These are phyloP conservation scores for Drosophila hydei DNA, from an alignment of 1,140 invertebrate species.

Conservation along the genomic window DNA sequence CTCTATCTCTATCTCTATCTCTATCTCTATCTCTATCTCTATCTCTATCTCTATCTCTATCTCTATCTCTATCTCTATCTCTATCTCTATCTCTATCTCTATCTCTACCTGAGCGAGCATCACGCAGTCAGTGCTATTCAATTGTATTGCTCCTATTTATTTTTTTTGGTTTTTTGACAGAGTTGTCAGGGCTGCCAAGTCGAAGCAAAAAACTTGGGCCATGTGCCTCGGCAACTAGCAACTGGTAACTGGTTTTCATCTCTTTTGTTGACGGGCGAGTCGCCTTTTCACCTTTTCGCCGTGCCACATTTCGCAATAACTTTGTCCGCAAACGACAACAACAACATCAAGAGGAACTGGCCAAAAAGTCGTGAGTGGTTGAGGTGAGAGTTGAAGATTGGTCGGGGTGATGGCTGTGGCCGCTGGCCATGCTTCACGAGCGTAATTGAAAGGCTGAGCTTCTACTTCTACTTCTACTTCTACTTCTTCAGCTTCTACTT, in stretches of 20 bases:
- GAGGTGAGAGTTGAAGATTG: neutral
- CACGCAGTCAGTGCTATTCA: neutral
- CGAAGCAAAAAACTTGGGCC: constrained; percentile 49
- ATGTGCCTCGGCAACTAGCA: constrained; percentile 33
- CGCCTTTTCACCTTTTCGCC: constrained; percentile 47
- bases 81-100: constrained; percentile 4
- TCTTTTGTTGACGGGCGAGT: constrained; percentile 20
- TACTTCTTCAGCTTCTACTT: neutral
- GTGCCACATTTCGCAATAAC: constrained; percentile 34
- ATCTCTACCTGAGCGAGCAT: neutral
- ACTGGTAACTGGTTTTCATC: constrained; percentile 42
- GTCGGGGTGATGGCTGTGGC: constrained; percentile 15
- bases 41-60: no score
- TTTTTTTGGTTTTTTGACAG: constrained; percentile 33
- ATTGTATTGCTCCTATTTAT: neutral
- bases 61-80: constrained; percentile 19
- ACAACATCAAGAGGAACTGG: constrained; percentile 6
- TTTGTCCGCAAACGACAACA: constrained; percentile 24
- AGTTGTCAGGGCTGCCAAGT: constrained; percentile 25
- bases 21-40: no score
- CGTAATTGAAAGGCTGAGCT: constrained; percentile 67
- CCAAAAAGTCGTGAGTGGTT: constrained; percentile 4
- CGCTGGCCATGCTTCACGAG: constrained; percentile 63
- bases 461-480: constrained; percentile 18
- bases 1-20: no score